A percentile compares a stretch with the other conserved stretches of the same genome.
Conservation (phyloP, 2,888 invertebrate species). For the Troides aeacus region DNA sequence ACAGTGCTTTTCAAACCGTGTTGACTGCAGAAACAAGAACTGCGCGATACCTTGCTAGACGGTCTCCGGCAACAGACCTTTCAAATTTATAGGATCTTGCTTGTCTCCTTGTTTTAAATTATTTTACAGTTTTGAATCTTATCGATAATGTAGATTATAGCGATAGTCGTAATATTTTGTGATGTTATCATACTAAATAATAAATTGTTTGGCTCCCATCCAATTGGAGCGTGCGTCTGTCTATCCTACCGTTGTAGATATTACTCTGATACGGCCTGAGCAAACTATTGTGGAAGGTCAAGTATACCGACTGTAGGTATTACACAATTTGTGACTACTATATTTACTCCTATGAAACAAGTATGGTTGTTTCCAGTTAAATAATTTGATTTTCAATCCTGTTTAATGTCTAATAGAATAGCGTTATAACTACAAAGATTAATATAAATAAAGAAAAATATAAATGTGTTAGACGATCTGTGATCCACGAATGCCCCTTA, state of each 20-base stretch:
- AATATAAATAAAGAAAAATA: no score
- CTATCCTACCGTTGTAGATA: neutral
- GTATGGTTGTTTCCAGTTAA: neutral
- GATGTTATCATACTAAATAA: conserved; percentile 10
- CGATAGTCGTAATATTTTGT: neutral
- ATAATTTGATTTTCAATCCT: neutral
- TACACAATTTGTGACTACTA: neutral
- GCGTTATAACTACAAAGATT: no score
- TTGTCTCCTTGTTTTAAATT: neutral
- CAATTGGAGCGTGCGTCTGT: conserved; percentile 12
- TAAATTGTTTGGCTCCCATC: conserved; percentile 12
- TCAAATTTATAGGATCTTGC: no score
- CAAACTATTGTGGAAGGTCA: conserved; percentile 14
- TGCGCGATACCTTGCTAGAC: no score
- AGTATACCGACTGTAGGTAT: conserved; percentile 4
- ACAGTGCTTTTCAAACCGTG: no score
- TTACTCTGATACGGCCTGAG: neutral
- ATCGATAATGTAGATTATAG: neutral
- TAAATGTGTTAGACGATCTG: no score
- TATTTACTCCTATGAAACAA: neutral
- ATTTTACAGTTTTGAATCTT: neutral
- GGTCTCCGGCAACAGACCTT: no score
- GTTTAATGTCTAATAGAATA: neutral
- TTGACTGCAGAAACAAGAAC: no score
- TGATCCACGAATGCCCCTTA: no score